Base-by-base conservation (phyloP, 2,797 vertebrate genomes). In the Lindbergichthys nudifrons region DNA sequence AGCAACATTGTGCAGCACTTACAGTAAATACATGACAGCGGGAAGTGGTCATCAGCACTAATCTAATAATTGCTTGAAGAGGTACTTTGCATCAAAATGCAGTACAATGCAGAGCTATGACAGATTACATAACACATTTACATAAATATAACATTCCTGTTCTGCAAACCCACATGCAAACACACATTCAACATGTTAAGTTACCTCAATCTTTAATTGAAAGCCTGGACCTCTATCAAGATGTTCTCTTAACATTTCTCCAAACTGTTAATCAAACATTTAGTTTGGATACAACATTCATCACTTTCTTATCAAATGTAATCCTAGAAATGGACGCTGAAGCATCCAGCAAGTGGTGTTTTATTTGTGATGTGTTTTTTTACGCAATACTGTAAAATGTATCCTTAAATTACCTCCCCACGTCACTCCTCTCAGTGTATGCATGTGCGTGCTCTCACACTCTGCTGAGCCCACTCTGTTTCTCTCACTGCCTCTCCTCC, bases 401-500 rank as follows among this genome's bases (percentile, higher is more conserved):
- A 36, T 77, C 77, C 75, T 74, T 13, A 9, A 48, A 62, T 70
- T 36, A 70, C 67, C 75, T 64, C 75, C 23, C n/a, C 7, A 50
- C 53, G 66, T 64, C 45, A 53, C 62, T 42, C 56, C 10, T 42
- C 70, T 32, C 12, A 52, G 73, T 57, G 74, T 71, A 70, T 72
- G 53, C 77, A 79, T 66, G 69, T 77, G 80, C 19, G 42, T 84
- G 74, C 61, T 58, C 66, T 81, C 65, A 84, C 75, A 70, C 68
- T 79, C 65, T 72, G 65, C 30, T 76, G 65, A 75, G 39, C 50
- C 41, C 67, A 16, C 74, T 67, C 39, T 32, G 47, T 73, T 54
- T 15, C 39, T 67, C 66, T 50, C 74, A 13, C 65, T 57, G 45
- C 54, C 63, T 66, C 63, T 73, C 46, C 54, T 52, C 59, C 65